Conservation (phyloP, 2,888 invertebrate genomes). For the Oxystoma pomonae region DNA sequence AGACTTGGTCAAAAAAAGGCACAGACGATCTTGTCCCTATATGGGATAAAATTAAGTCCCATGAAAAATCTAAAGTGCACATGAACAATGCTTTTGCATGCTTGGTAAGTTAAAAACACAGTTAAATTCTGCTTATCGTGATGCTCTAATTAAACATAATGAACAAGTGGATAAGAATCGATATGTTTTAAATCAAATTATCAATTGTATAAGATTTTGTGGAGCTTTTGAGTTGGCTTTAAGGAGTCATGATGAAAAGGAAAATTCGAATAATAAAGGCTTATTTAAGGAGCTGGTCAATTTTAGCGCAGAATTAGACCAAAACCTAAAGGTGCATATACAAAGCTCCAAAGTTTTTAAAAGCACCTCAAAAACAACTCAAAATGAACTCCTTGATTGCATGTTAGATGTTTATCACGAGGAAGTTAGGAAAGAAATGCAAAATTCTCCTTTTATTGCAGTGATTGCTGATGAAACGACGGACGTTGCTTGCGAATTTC, state of each 20-base stretch:
- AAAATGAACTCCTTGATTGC: constrained; percentile 37
- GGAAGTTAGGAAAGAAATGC: constrained; percentile 14
- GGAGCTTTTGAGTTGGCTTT: constrained; percentile 14
- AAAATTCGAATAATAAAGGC: constrained; percentile 28
- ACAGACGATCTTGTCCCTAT: neutral
- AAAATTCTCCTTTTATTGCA: constrained; percentile 10
- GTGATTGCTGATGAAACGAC: constrained; percentile 19
- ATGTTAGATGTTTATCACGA: constrained; percentile 24
- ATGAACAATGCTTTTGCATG: constrained; percentile 2
- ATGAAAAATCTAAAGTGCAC: constrained; percentile 12
- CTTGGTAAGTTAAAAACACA: constrained; percentile 9
- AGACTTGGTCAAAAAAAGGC: neutral
- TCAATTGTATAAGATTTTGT: constrained; percentile 17
- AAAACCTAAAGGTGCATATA: constrained; percentile 30
- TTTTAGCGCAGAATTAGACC: constrained; percentile 33
- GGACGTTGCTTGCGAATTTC: constrained; percentile 28
- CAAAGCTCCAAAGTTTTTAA: constrained; percentile 31
- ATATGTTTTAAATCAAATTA: constrained; percentile 17
- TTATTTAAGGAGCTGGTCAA: constrained; percentile 35
- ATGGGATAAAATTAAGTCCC: neutral
- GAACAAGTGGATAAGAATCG: constrained; percentile 20
- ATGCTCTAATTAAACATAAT: constrained; percentile 14
- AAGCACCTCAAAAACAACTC: constrained; percentile 34
- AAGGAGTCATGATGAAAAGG: constrained; percentile 31
- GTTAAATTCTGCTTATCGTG: constrained; percentile 14